A percentile compares a stretch with the other conserved stretches of the same genome.
phyloP scores from a whole-genome alignment of 2,888 invertebrate genomes.

The Graphium colonna region DNA sequence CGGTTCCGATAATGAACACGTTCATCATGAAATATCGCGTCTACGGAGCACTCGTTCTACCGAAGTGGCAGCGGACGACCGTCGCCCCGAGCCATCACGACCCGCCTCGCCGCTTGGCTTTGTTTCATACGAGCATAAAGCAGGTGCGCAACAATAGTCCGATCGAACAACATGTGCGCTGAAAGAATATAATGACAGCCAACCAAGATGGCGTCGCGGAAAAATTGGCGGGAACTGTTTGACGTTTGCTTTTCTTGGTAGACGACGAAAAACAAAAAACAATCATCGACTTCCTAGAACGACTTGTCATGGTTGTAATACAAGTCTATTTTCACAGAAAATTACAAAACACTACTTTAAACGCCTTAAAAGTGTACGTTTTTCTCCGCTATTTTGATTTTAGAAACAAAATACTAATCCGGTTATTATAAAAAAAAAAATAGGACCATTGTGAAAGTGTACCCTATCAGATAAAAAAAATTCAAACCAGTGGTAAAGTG shows the following conservation, averaged over 20 bases:
- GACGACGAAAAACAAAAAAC: too few relatives aligned
- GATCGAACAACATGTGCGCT: slow-evolving; percentile 19
- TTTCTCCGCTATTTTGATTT: too few relatives aligned
- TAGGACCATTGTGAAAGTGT: too few relatives aligned
- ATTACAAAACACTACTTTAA: too few relatives aligned
- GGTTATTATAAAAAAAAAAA: too few relatives aligned
- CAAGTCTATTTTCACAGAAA: too few relatives aligned
- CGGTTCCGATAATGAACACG: not conserved
- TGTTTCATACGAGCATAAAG: slow-evolving; percentile 23
- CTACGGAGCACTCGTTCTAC: slow-evolving; percentile 43
- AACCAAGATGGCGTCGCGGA: not conserved
- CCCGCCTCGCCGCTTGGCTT: slow-evolving; percentile 35
- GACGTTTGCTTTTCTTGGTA: not conserved
- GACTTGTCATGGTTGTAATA: too few relatives aligned
- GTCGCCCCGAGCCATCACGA: slow-evolving; percentile 66
- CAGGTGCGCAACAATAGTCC: slow-evolving; percentile 25
- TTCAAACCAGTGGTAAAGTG: too few relatives aligned
- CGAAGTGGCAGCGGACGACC: slow-evolving; percentile 64
- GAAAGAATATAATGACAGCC: not conserved
- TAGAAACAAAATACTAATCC: too few relatives aligned
- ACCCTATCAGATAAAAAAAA: too few relatives aligned
- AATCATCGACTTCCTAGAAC: too few relatives aligned
- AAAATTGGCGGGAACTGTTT: not conserved
- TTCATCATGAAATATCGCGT: slow-evolving; percentile 6
- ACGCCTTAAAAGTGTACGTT: too few relatives aligned